Evolutionary conservation across 23 tunicate genomes (phyloP).

Genomic region (Halocynthia roretzi): DNA sequence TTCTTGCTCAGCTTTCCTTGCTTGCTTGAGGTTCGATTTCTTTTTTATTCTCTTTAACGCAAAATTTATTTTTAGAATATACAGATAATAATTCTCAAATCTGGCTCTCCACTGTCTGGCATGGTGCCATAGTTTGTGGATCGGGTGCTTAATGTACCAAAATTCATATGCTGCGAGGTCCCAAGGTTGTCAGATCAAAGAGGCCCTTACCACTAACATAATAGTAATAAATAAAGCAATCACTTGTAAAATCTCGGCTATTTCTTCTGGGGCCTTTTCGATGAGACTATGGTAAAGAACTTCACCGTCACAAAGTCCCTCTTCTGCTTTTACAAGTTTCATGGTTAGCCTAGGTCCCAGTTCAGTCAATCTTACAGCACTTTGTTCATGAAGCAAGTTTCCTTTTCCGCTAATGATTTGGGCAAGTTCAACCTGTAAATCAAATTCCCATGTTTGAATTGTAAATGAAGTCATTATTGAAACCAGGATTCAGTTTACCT

Average conservation of each 20-base stretch:
- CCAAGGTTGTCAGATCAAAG: too few species aligned
- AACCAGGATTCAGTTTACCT: not conserved
- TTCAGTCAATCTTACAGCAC: conserved; percentile 74
- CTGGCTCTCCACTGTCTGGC: too few species aligned
- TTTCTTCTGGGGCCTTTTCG: conserved; percentile 51
- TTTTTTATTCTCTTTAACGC: not conserved
- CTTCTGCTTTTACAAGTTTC: conserved; percentile 68
- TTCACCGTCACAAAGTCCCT: conserved; percentile 69
- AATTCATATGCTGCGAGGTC: too few species aligned
- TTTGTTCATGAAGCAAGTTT: conserved; percentile 31
- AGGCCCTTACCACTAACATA: too few species aligned
- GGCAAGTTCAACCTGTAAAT: conserved; percentile 33
- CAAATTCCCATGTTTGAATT: too few species aligned
- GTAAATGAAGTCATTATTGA: too few species aligned
- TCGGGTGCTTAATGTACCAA: too few species aligned
- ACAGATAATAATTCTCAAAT: too few species aligned
- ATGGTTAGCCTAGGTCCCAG: conserved; percentile 91
- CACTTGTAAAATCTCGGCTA: conserved; percentile 12
- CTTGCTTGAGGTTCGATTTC: conserved; percentile 28
- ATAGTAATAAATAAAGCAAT: too few species aligned
- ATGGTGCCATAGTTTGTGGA: too few species aligned
- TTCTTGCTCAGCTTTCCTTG: conserved; percentile 52
- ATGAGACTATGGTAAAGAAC: conserved; percentile 51
- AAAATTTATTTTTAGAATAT: too few species aligned
- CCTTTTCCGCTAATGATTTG: conserved; percentile 42